These are phyloP conservation scores for Nowickia ferox DNA, from an alignment of 2,888 invertebrate genomes.

Conservation along the genomic window DNA sequence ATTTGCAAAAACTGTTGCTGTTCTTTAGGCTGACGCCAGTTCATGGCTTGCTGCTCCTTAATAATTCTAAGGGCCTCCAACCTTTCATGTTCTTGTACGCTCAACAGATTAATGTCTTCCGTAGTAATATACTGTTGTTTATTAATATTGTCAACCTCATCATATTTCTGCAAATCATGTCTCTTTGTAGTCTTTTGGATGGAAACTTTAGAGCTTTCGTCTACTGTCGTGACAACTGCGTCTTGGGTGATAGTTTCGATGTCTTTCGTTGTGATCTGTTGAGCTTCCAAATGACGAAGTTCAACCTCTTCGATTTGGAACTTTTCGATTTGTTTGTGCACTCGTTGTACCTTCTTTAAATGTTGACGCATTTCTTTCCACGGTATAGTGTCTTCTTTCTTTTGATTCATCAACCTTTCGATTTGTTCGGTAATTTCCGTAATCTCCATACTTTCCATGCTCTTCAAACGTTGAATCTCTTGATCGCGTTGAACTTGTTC, in stretches of 20 bases:
- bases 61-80: constrained; percentile 80
- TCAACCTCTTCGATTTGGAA: constrained; percentile 83
- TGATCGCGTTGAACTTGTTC: constrained; percentile 83
- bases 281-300: constrained; percentile 80
- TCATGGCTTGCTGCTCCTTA: constrained; percentile 79
- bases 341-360: constrained; percentile 81
- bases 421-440: constrained; percentile 82
- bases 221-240: constrained; percentile 84
- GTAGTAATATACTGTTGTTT: constrained; percentile 80
- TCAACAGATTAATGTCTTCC: constrained; percentile 81
- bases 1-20: constrained; percentile 78
- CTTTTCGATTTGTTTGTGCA: constrained; percentile 83
- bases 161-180: constrained; percentile 79
- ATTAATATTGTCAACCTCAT: constrained; percentile 76
- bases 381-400: constrained; percentile 79
- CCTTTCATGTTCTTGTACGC: constrained; percentile 80
- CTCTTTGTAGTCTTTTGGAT: constrained; percentile 78
- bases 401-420: constrained; percentile 81
- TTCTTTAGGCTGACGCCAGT: constrained; percentile 81
- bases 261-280: constrained; percentile 82
- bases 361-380: constrained; percentile 83
- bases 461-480: constrained; percentile 81
- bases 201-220: constrained; percentile 79
- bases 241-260: constrained; percentile 85
- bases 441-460: constrained; percentile 82